Conservation (phyloP, 2,113 vertebrate genomes). For the Motacilla alba region DNA sequence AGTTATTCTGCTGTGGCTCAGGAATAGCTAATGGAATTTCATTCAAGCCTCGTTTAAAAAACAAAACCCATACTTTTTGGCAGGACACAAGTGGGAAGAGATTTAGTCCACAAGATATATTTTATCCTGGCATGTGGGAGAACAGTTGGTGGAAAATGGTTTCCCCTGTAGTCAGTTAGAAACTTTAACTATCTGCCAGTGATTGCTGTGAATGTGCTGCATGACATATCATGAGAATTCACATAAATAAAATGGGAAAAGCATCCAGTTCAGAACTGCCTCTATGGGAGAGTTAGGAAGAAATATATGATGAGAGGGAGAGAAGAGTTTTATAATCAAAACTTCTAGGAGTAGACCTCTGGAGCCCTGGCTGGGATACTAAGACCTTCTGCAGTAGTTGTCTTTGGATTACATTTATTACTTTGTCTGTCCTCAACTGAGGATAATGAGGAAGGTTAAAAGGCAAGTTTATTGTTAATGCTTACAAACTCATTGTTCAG, state of each 20-base stretch:
- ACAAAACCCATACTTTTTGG: slow-evolving; percentile 5
- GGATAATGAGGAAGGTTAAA: neutral
- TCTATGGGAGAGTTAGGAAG: neutral
- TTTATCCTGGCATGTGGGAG: slow-evolving; percentile 49
- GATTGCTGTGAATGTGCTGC: slow-evolving; percentile 43
- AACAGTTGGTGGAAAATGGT: slow-evolving; percentile 58
- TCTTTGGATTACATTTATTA: neutral
- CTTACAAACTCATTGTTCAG: neutral
- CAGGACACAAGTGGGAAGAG: slow-evolving; percentile 45
- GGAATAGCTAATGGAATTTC: slow-evolving; percentile 55
- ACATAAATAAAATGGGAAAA: slow-evolving; percentile 55
- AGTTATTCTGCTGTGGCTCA: slow-evolving; percentile 22
- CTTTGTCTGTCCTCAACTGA: neutral
- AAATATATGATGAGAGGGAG: slow-evolving; percentile 22
- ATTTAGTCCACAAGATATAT: slow-evolving; percentile 58
- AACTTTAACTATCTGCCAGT: slow-evolving; percentile 63
- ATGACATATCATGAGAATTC: slow-evolving; percentile 32
- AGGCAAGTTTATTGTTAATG: neutral
- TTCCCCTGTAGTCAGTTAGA: slow-evolving; percentile 53
- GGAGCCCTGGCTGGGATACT: neutral
- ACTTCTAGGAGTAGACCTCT: neutral
- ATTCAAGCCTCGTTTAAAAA: slow-evolving; percentile 49
- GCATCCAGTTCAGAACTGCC: slow-evolving; percentile 28
- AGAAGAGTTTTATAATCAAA: neutral
- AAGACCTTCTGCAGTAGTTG: neutral